phyloP scores from a whole-genome alignment of 2,888 invertebrate genomes.

The Eutolmus rufibarbis region DNA sequence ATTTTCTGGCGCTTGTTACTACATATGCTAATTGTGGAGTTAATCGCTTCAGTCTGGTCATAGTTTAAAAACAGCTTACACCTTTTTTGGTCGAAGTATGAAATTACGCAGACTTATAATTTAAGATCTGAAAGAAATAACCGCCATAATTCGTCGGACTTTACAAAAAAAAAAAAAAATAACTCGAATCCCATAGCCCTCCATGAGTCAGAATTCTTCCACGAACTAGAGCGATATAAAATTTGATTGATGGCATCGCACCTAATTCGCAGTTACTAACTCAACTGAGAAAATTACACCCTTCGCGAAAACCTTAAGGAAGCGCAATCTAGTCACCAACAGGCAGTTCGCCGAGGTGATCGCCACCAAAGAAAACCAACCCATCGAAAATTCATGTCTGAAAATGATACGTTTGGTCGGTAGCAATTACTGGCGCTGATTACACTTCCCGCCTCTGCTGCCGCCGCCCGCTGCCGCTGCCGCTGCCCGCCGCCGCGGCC shows the following conservation, averaged over 20 bases:
- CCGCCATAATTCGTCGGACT: not conserved
- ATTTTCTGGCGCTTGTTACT: too few species aligned
- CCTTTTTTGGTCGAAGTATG: not conserved
- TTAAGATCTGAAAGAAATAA: not conserved
- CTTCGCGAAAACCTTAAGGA: not conserved
- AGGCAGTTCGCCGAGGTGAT: not conserved
- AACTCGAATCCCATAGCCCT: not conserved
- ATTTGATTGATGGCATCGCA: constrained; percentile 8
- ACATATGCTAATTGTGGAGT: too few species aligned
- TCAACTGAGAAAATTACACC: not conserved
- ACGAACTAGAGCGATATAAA: not conserved
- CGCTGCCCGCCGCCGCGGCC: not conserved
- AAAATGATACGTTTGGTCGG: constrained; percentile 1
- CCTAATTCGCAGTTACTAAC: constrained; percentile 2
- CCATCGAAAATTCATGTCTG: not conserved
- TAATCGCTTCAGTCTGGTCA: too few species aligned
- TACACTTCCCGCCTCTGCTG: not conserved
- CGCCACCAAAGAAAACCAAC: not conserved
- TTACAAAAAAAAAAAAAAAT: not conserved
- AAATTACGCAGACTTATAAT: not conserved
- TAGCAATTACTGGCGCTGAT: not conserved
- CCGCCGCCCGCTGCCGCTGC: not conserved
- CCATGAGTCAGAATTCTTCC: not conserved
- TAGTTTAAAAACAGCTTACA: not conserved
- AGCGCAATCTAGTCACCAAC: not conserved